Evolutionary conservation across 2,797 vertebrate species (phyloP), one percentile per base, ranked within the genome.

Genomic region (Argentina silus): DNA sequence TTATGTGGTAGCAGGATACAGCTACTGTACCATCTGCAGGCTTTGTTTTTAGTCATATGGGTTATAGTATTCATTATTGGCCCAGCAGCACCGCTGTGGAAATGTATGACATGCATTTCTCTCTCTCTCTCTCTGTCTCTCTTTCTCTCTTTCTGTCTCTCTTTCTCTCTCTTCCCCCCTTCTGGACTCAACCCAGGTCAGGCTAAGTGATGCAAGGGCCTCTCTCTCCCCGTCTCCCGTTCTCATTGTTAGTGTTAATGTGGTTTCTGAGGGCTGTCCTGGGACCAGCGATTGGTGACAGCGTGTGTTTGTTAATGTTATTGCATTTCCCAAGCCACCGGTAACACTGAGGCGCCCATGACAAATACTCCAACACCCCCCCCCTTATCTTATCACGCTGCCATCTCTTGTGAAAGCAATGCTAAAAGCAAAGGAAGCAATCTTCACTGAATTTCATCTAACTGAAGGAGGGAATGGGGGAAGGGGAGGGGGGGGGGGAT

Each of bases 311-410:
- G 50, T 70, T 73, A 45, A 65, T 62, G 66, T 76, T 74, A 80
- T 84, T 77, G 71, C 73, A 70, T 84, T 70, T 76, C 47, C 70
- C 78, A 76, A 78, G 75, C 70, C 71, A 69, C 67, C 6, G 12
- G 11, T 43, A 11, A 44, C 36, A 69, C 53, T 8, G 14, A 36
- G 42, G 19, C 55, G n/a, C 36, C 42, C 19, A 23, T 44, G 42
- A 48, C 45, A 61, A 75, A 76, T 36, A 36, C 70, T 79, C 79
- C 80, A 77, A 77, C 55, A 76, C 66, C 4, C 65, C 70, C 65
- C 70, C 73, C 64, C 72, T 70, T 23, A 44, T 72, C 70, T 44
- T 51, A 72, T 64, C 61, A 64, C 36, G 17, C 47, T 17, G 27
- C 70, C 48, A 53, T 23, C 48, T 63, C 48, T 43, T 55, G 64